These are phyloP conservation scores for Drosophila albomicans DNA, from an alignment of 1,140 invertebrate genomes.

Conservation along the genomic window DNA sequence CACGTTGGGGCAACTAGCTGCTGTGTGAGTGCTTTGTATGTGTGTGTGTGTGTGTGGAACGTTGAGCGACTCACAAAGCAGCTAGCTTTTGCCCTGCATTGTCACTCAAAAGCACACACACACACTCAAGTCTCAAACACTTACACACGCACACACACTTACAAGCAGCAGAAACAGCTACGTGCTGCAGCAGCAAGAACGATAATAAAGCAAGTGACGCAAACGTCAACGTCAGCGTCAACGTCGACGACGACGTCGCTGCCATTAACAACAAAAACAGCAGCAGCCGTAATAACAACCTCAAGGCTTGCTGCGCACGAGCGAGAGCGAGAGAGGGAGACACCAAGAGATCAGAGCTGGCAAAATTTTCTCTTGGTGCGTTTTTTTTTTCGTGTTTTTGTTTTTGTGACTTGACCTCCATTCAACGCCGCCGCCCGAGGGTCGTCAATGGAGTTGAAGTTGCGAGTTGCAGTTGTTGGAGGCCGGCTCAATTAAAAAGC, in stretches of 20 bases:
- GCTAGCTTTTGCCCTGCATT: conserved; percentile 63
- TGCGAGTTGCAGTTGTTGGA: conserved; percentile 24
- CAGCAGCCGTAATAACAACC: conserved; percentile 43
- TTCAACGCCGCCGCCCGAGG: conserved; percentile 52
- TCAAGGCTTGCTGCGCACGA: conserved; percentile 64
- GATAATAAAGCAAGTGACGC: conserved; percentile 70
- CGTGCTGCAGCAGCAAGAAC: conserved; percentile 44
- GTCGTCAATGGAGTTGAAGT: conserved; percentile 38
- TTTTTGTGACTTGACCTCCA: conserved; percentile 61
- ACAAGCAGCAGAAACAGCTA: conserved; percentile 20
- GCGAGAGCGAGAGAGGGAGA: conserved; percentile 2
- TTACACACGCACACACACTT: background rate
- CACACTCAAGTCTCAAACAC: background rate
- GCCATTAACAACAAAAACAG: conserved; percentile 19
- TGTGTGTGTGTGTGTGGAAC: conserved; percentile 43
- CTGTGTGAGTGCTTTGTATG: conserved; percentile 20
- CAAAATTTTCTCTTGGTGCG: conserved; percentile 65
- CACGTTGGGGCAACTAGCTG: conserved; percentile 38
- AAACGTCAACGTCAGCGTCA: conserved; percentile 44
- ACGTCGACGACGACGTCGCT: conserved; percentile 40
- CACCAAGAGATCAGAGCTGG: conserved; percentile 23
- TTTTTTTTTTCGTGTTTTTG: conserved; percentile 24
- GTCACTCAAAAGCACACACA: conserved; percentile 53
- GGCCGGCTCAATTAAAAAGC: conserved; percentile 67
- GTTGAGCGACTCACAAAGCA: conserved; percentile 27